These are phyloP conservation scores for Pontoporia blainvillei DNA, from an alignment of 2,113 vertebrate species.

Conservation along the genomic window DNA sequence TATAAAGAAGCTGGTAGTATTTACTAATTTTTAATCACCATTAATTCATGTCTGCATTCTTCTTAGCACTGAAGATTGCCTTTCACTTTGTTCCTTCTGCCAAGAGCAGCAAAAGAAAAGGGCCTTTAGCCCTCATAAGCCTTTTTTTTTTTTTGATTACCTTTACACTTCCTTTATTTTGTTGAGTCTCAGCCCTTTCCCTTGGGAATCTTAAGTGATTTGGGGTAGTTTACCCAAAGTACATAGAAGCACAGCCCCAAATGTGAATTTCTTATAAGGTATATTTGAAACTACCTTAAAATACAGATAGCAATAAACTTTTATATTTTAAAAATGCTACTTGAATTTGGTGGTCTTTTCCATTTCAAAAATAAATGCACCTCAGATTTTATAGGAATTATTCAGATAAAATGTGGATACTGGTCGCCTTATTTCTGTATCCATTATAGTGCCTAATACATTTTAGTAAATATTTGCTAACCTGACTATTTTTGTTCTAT, in stretches of 20 bases:
- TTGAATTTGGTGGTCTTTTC: conserved; percentile 30
- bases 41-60: conserved; percentile 39
- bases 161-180: conserved; percentile 27
- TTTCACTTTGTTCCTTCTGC: conserved; percentile 33
- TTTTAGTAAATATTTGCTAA: conserved; percentile 40
- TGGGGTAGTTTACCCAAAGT: not conserved
- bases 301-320: not conserved
- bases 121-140: not conserved
- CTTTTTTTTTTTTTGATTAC: not conserved
- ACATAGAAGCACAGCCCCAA: not conserved
- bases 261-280: not conserved
- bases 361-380: conserved; percentile 7
- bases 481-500: not conserved
- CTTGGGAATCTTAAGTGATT: conserved; percentile 39
- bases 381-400: not conserved
- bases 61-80: conserved; percentile 7
- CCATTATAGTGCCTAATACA: not conserved
- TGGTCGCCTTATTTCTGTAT: not conserved
- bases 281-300: conserved; percentile 34
- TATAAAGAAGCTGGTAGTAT: conserved; percentile 41
- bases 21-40: conserved; percentile 49
- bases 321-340: not conserved
- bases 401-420: not conserved
- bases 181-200: not conserved
- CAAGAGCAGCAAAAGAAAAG: not conserved